Percentiles rank a stretch among this genome's conserved stretches.
Evolutionary conservation across 2,888 invertebrate genomes (phyloP).

Genomic region (Caprella mutica): DNA sequence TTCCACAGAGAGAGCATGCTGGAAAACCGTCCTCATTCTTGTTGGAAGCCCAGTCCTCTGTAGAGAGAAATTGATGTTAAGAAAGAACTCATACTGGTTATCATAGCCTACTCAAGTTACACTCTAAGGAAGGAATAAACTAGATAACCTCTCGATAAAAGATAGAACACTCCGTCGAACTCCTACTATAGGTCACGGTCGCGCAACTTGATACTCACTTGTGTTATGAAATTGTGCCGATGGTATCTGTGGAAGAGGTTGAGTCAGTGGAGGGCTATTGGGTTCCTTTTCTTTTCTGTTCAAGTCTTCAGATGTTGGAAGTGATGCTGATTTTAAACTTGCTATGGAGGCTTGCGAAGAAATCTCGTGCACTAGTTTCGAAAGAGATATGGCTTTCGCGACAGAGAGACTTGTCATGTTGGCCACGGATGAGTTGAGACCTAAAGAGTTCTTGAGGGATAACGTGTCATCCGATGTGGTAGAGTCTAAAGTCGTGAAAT

Average conservation of each 20-base stretch:
- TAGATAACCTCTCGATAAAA: too few relatives aligned
- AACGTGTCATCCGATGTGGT: too few relatives aligned
- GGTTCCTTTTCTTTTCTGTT: neutral
- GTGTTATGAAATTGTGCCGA: constrained; percentile 1
- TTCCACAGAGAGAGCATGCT: constrained; percentile 32
- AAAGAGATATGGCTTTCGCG: constrained; percentile 4
- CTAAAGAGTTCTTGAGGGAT: too few relatives aligned
- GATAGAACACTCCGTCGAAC: too few relatives aligned
- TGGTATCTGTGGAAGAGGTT: constrained; percentile 4
- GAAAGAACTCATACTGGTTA: too few relatives aligned
- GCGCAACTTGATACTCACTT: neutral
- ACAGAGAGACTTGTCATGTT: constrained; percentile 6
- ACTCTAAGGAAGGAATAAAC: too few relatives aligned
- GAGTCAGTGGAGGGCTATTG: constrained; percentile 1
- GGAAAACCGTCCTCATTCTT: constrained; percentile 30
- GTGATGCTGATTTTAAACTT: neutral
- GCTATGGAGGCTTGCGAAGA: constrained; percentile 8
- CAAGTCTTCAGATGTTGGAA: constrained; percentile 2
- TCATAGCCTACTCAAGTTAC: too few relatives aligned
- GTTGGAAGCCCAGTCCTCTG: constrained; percentile 15
- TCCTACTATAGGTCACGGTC: too few relatives aligned
- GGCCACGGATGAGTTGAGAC: too few relatives aligned
- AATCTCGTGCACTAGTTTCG: constrained; percentile 7
- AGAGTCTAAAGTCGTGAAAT: too few relatives aligned
- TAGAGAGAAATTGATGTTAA: neutral